Base-by-base conservation (phyloP, 2,888 invertebrate species). In the Pinctada fucata region DNA sequence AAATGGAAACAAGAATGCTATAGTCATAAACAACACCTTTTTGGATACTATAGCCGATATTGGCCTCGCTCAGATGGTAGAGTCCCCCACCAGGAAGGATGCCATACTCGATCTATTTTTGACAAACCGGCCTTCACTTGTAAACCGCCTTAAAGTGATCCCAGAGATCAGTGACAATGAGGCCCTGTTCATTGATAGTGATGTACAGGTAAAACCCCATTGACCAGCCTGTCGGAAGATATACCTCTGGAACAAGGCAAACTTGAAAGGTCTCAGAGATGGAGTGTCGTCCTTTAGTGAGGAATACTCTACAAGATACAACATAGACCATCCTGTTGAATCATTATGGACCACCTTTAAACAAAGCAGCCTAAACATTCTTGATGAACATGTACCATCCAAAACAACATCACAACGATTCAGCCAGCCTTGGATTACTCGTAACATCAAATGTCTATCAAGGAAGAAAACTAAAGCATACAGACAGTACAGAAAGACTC, bases 381-480 rank as follows among this genome's bases (percentile, higher is more conserved):
- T 71, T 6, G 16, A 71, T 52, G 4, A 13, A n/a, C 31, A 71
- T 50, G 71, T 71, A n/a, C 51, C 71, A 49, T 71, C 71, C 58
- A 58, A 58, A 58, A 50, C 48, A 48, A 71, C 51, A 71, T 50
- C 71, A 8, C 49, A 48, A 16, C 50, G 51, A 48, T 70, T 51
- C 71, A 51, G 51, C 51, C 71, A 71, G 52, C 71, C 51, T 50
- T 71, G 71, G 71, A 71, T 71, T 16, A 71, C 50, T 6, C 50
- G 71, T 6, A 16, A 71, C 47, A 31, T 68, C 16, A 68, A 68
- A 10, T 47, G 47, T 10, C 47, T 68, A 8, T 68, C 68, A 31
- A 16, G 68, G 13, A 68, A 48, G 48, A 68, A 68, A 68, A 48
- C 5, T 13, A 31, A 48, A n/a, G 68, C 47, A 45, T 68, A 68